phyloP scores from a whole-genome alignment of 2,113 vertebrate species.

The Antennarius striatus region DNA sequence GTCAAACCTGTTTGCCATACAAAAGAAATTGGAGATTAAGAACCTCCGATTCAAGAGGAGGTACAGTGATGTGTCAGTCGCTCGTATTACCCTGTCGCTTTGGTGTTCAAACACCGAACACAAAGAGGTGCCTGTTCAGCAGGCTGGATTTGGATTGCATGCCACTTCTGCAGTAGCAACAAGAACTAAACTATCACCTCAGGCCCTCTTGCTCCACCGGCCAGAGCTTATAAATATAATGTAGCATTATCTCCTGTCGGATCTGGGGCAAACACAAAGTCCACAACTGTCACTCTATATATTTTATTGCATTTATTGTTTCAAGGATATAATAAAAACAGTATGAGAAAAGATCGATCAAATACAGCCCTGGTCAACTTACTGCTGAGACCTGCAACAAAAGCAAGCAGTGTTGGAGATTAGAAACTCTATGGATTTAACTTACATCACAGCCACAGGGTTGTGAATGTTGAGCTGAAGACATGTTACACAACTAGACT shows the following conservation, averaged over 20 bases:
- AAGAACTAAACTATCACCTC: constrained; percentile 38
- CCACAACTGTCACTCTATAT: neutral
- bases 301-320: constrained; percentile 6
- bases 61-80: constrained; percentile 22
- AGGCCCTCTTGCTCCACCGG: constrained; percentile 17
- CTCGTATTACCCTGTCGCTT: constrained; percentile 43
- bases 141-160: constrained; percentile 25
- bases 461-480: constrained; percentile 1
- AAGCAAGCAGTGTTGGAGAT: constrained; percentile 1
- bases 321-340: constrained; percentile 7
- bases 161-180: constrained; percentile 31
- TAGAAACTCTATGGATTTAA: constrained; percentile 1
- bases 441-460: constrained; percentile 12
- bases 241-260: constrained; percentile 13
- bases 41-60: constrained; percentile 24
- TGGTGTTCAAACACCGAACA: constrained; percentile 48
- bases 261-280: constrained; percentile 8
- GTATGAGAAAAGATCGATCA: constrained; percentile 16
- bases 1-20: constrained; percentile 51
- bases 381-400: constrained; percentile 13
- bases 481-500: constrained; percentile 28
- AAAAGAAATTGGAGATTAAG: constrained; percentile 10
- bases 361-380: constrained; percentile 9
- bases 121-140: constrained; percentile 60
- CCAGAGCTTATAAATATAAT: constrained; percentile 19